Percentiles rank a stretch among this genome's conserved stretches.
Evolutionary conservation across 2,797 vertebrate species (phyloP).

Genomic region (Chrysocyon brachyurus): DNA sequence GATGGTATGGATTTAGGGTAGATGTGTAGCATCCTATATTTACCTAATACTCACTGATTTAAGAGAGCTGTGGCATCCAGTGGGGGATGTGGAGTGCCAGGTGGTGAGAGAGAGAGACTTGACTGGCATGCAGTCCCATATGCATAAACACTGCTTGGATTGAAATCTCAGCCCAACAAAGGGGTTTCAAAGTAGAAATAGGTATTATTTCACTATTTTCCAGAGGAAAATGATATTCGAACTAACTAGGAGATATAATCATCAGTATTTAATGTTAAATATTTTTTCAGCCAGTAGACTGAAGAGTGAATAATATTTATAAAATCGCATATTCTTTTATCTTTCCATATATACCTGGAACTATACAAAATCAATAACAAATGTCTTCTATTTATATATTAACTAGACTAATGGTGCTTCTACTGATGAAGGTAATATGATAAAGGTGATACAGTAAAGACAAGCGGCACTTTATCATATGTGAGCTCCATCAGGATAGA

Average conservation of each 20-base stretch:
- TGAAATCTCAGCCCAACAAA: neutral
- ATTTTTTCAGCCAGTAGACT: neutral
- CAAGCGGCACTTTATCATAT: neutral
- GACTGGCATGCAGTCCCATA: neutral
- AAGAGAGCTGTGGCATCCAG: neutral
- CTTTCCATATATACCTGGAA: neutral
- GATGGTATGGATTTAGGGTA: neutral
- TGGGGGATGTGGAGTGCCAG: accelerated
- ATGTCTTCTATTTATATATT: neutral
- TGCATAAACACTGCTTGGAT: neutral
- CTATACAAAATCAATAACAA: neutral
- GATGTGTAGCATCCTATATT: neutral
- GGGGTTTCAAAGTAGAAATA: neutral
- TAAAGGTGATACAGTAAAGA: neutral
- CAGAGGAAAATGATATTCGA: neutral
- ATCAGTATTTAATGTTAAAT: neutral
- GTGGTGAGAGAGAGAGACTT: neutral
- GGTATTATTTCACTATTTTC: neutral
- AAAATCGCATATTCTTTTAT: constrained; percentile 14
- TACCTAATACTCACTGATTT: neutral
- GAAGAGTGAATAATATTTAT: neutral
- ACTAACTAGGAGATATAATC: neutral
- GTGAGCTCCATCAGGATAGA: neutral
- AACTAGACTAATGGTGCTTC: neutral
- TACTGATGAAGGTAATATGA: neutral